phyloP scores from a whole-genome alignment of 2,113 vertebrate genomes.

The Columba janthina region DNA sequence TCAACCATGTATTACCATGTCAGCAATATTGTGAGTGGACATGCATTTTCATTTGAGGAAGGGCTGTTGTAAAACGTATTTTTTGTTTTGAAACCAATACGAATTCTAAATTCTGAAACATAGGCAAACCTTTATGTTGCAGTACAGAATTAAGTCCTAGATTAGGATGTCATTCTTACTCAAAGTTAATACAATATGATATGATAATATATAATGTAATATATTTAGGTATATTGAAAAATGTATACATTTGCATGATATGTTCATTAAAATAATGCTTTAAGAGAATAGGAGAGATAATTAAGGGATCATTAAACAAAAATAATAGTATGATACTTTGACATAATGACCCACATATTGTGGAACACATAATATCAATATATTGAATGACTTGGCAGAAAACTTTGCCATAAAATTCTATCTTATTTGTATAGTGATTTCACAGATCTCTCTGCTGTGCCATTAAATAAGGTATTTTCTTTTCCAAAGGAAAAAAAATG shows the following conservation, averaged over 20 bases:
- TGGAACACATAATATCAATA: neutral
- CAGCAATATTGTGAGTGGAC: neutral
- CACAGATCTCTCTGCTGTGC: constrained; percentile 22
- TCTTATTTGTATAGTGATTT: constrained; percentile 3
- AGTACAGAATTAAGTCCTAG: neutral
- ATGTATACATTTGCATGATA: neutral
- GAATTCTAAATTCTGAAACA: neutral
- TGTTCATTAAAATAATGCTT: neutral
- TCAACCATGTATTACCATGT: neutral
- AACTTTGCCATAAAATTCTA: neutral
- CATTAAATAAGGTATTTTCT: constrained; percentile 34
- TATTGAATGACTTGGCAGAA: constrained; percentile 5
- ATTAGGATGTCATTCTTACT: neutral
- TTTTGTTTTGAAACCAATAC: neutral
- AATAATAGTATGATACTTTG: neutral
- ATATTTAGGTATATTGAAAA: neutral
- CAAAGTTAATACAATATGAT: neutral
- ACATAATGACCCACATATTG: neutral
- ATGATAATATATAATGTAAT: neutral
- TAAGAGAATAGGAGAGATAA: neutral
- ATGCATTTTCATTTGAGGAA: constrained; percentile 2
- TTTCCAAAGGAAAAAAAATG: constrained; percentile 31
- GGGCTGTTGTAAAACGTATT: neutral
- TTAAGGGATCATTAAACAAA: neutral
- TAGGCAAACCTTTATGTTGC: neutral